Base-by-base conservation (phyloP, 2,113 vertebrate genomes). In the Electrona antarctica region DNA sequence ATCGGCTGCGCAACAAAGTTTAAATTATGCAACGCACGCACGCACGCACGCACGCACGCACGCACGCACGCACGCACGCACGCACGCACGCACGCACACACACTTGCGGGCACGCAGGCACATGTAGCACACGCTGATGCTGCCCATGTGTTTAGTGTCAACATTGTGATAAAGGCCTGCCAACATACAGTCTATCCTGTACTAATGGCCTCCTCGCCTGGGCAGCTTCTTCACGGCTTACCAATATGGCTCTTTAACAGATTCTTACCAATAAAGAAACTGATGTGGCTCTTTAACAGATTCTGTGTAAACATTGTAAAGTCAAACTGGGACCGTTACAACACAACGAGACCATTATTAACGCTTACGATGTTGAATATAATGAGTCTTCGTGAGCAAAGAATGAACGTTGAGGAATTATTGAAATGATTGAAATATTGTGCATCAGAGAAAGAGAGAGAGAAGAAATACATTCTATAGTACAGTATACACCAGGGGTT, bases 111-210 rank as follows among this genome's bases (percentile, higher is more conserved):
- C n/a, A 10, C n/a, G 55, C 13, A 6, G 1, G 55, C 55, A 56
- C 55, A 56, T 7, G 4, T 8, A 52, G 50, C 50, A 52, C 33
- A 4, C 52, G 10, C 52, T 29, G 61, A 47, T 60, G 67, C 79
- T 64, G 64, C 41, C 57, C 52, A 8, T 85, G 64, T 77, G 64
- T 80, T 83, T 76, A 71, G 68, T 72, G 73, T 81, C 71, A 81
- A 83, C 64, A 75, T 78, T 75, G 74, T 67, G 68, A 77, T 74
- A 61, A 67, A 69, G 65, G 51, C 60, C 9, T 66, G 55, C 64
- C 64, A 71, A 6, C 51, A 47, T 79, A 74, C 56, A 48, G 28
- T 60, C 29, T 29, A 69, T 73, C 10, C 63, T 81, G 61, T 51
- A 14, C 64, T 78, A 55, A 74, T 55, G 41, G 14, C 56, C 48